Evolutionary conservation across 2,797 vertebrate species (phyloP).

Genomic region (Eulemur rubriventer): DNA sequence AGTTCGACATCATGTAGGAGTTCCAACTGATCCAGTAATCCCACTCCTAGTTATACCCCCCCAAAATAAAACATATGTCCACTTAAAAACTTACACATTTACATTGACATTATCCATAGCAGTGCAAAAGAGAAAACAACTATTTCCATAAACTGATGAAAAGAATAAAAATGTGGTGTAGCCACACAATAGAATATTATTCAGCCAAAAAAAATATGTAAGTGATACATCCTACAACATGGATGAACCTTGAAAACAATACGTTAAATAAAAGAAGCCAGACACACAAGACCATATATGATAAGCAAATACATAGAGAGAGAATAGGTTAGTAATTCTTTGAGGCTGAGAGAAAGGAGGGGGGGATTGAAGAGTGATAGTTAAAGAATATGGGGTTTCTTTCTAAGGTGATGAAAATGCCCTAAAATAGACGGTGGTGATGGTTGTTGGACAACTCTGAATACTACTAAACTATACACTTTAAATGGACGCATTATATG

Average conservation of each 20-base stretch:
- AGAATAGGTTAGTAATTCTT: background rate
- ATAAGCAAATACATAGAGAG: background rate
- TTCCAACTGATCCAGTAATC: slow-evolving; percentile 31
- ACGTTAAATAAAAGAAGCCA: background rate
- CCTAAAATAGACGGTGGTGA: background rate
- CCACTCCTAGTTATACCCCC: background rate
- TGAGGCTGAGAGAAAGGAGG: background rate
- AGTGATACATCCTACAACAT: background rate
- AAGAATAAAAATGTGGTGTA: background rate
- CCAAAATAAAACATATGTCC: background rate
- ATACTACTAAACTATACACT: background rate
- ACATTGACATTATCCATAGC: background rate
- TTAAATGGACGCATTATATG: background rate
- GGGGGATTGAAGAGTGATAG: background rate
- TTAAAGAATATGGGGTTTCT: background rate
- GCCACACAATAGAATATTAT: background rate
- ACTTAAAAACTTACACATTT: background rate
- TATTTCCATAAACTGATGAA: background rate
- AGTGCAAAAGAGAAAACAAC: background rate
- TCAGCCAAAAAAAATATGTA: background rate
- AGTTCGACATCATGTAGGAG: background rate
- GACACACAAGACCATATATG: background rate
- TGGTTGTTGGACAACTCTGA: background rate
- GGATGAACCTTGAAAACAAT: background rate
- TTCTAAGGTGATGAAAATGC: background rate